Evolutionary conservation across 2,113 vertebrate species (phyloP).

Genomic region (Ondatra zibethicus): DNA sequence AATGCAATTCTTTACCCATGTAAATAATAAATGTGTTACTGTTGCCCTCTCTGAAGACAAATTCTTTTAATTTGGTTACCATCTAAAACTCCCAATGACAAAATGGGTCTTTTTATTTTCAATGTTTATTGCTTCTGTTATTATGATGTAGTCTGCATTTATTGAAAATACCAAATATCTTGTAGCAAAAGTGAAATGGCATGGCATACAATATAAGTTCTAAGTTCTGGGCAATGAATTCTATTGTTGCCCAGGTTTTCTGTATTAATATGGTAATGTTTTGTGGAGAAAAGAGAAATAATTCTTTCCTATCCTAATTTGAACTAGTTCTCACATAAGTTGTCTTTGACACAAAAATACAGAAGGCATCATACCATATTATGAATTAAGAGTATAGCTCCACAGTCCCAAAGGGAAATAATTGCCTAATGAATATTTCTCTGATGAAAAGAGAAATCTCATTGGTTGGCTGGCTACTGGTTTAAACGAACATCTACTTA

Average conservation of each 20-base stretch:
- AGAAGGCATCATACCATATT: too few species aligned
- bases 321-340: slow-evolving; percentile 47
- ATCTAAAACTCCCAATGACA: slow-evolving; percentile 50
- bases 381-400: too few species aligned
- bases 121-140: slow-evolving; percentile 63
- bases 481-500: too few species aligned
- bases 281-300: slow-evolving; percentile 53
- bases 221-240: slow-evolving; percentile 64
- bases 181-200: slow-evolving; percentile 65
- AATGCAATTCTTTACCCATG: slow-evolving; percentile 45
- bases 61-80: slow-evolving; percentile 69
- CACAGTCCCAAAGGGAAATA: too few species aligned
- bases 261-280: slow-evolving; percentile 62
- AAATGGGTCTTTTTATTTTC: slow-evolving; percentile 69
- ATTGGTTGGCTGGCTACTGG: too few species aligned
- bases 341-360: too few species aligned
- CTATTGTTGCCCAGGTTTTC: slow-evolving; percentile 47
- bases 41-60: slow-evolving; percentile 47
- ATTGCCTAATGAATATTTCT: too few species aligned
- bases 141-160: slow-evolving; percentile 45
- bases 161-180: slow-evolving; percentile 63
- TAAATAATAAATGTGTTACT: slow-evolving; percentile 13
- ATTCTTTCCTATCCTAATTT: slow-evolving; percentile 50
- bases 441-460: too few species aligned
- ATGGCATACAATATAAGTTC: slow-evolving; percentile 52